These are phyloP conservation scores for Rhinogobius similis DNA, from an alignment of 2,113 vertebrate genomes.

Conservation along the genomic window DNA sequence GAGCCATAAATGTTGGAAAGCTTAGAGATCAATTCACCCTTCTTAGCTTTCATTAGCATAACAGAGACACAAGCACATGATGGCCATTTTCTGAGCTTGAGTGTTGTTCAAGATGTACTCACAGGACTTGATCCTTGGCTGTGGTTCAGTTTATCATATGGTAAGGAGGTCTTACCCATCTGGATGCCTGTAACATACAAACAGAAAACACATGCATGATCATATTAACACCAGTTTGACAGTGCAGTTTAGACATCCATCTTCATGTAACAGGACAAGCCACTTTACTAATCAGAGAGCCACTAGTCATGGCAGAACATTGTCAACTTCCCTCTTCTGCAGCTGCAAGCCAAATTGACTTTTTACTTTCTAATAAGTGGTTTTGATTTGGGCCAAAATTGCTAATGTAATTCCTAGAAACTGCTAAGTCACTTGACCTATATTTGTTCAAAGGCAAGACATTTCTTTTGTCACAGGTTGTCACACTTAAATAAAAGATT, in stretches of 20 bases:
- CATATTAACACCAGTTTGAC: constrained; percentile 18
- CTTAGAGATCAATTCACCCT: constrained; percentile 13
- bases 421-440: neutral
- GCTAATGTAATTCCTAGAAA: neutral
- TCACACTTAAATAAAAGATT: neutral
- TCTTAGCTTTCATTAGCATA: constrained; percentile 6
- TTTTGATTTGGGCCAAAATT: constrained; percentile 10
- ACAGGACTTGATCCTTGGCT: constrained; percentile 52
- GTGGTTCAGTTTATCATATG: constrained; percentile 65
- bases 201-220: constrained; percentile 7
- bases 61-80: neutral
- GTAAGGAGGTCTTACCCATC: constrained; percentile 40
- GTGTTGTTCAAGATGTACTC: too few relatives aligned
- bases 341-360: neutral
- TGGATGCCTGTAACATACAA: neutral
- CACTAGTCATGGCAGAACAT: neutral
- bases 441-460: neutral
- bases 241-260: constrained; percentile 26
- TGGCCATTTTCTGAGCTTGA: neutral
- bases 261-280: neutral
- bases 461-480: neutral
- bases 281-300: neutral
- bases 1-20: constrained; percentile 14
- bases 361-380: neutral
- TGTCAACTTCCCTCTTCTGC: constrained; percentile 1